A percentile compares a stretch with the other conserved stretches of the same genome.
These are phyloP conservation scores for Phrixothrix hirtus DNA, from an alignment of 2,888 invertebrate genomes.

Conservation along the genomic window DNA sequence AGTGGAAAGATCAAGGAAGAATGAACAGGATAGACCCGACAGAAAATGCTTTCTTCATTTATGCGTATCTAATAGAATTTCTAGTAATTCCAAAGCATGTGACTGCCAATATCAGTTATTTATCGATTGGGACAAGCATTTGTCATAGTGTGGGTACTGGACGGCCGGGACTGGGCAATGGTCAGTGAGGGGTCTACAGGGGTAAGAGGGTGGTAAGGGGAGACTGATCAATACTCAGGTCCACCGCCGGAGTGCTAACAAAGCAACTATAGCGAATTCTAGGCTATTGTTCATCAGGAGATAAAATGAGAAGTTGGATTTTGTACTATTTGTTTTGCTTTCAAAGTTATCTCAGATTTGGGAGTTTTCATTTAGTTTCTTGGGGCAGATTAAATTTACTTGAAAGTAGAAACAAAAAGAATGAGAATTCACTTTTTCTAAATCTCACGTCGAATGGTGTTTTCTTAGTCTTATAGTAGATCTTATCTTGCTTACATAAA, in stretches of 20 bases:
- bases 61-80: conserved; percentile 15
- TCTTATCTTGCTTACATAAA: too few species aligned
- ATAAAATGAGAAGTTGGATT: conserved; percentile 58
- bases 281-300: conserved; percentile 58
- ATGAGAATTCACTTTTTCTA: conserved; percentile 10
- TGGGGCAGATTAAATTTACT: conserved; percentile 29
- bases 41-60: conserved; percentile 5
- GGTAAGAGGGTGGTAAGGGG: conserved; percentile 33
- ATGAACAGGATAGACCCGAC: conserved; percentile 4
- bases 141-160: conserved; percentile 56
- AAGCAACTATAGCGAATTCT: conserved; percentile 59
- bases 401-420: conserved; percentile 11
- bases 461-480: conserved; percentile 8
- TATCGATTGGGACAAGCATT: conserved; percentile 57
- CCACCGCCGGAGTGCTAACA: conserved; percentile 59
- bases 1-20: conserved; percentile 19
- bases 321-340: conserved; percentile 37
- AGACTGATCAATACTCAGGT: conserved; percentile 59
- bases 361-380: conserved; percentile 29
- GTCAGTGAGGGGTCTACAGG: conserved; percentile 47
- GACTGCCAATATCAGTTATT: conserved; percentile 55
- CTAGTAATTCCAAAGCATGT: conserved; percentile 35
- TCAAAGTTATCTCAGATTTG: conserved; percentile 32
- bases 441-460: conserved; percentile 7
- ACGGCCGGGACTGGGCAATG: conserved; percentile 51